Conservation (phyloP, 2,797 vertebrate species). For the Alcedo atthis region DNA sequence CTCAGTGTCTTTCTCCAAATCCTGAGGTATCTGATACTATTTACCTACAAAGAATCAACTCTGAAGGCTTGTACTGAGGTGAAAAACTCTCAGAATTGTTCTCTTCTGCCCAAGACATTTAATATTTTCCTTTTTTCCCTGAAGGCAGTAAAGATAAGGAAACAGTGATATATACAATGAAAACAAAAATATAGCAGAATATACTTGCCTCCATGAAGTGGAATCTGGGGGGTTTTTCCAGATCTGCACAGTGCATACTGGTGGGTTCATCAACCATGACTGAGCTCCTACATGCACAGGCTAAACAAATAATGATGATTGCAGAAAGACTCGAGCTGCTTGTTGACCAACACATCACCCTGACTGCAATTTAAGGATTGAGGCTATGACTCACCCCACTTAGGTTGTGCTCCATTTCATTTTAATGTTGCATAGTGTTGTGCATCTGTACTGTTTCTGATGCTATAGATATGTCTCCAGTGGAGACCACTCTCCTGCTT, state of each 20-base stretch:
- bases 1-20: not conserved
- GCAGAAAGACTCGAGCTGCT: not conserved
- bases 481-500: not conserved
- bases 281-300: not conserved
- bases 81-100: not conserved
- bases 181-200: not conserved
- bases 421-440: not conserved
- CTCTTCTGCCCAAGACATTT: not conserved
- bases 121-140: not conserved
- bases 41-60: not conserved
- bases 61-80: not conserved
- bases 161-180: not conserved
- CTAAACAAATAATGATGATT: not conserved
- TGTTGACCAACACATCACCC: not conserved
- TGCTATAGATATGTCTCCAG: not conserved
- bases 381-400: not conserved
- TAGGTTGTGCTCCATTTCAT: not conserved
- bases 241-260: not conserved
- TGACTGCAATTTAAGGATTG: not conserved
- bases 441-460: not conserved
- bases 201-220: not conserved
- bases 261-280: not conserved
- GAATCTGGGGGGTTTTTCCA: not conserved
- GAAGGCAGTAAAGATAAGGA: not conserved
- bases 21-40: not conserved